phyloP scores from a whole-genome alignment of 1,140 invertebrate genomes.

The Uloborus diversus region DNA sequence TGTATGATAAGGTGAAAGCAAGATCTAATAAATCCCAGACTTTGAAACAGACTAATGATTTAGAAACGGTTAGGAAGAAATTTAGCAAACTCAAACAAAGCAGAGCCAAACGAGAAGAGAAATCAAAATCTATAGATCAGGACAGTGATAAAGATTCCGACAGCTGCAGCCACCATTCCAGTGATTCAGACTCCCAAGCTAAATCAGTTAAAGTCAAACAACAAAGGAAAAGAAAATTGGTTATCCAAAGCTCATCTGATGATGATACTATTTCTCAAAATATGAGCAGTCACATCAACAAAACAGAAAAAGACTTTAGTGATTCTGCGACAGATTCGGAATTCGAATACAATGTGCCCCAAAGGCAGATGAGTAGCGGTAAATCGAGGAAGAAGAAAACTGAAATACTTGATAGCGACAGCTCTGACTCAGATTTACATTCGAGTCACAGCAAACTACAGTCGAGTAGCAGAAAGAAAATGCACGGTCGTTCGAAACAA shows the following conservation, averaged over 20 bases:
- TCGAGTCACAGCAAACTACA: conserved; percentile 75
- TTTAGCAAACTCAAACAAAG: conserved; percentile 88
- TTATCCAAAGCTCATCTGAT: conserved; percentile 55
- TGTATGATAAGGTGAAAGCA: conserved; percentile 98
- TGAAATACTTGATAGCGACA: conserved; percentile 62
- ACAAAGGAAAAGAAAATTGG: conserved; percentile 51
- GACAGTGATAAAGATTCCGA: conserved; percentile 57
- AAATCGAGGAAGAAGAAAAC: conserved; percentile 62
- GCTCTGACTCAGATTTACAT: conserved; percentile 31
- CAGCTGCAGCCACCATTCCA: conserved; percentile 22
- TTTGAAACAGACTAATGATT: conserved; percentile 81
- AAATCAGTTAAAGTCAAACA: conserved; percentile 32
- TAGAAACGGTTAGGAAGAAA: conserved; percentile 87
- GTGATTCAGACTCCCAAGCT: conserved; percentile 44
- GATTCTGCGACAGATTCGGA: conserved; percentile 55
- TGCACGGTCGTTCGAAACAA: conserved; percentile 19
- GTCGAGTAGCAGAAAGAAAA: conserved; percentile 76
- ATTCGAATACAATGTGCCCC: conserved; percentile 45
- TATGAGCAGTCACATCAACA: conserved; percentile 23
- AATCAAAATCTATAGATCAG: conserved; percentile 34
- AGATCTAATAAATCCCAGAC: conserved; percentile 77
- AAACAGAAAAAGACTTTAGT: conserved; percentile 45
- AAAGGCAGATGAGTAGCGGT: conserved; percentile 4
- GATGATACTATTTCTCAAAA: conserved; percentile 32
- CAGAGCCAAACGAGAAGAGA: conserved; percentile 58